Evolutionary conservation across 2,888 invertebrate species (phyloP), one percentile per base, ranked within the genome.

Genomic region (Scotopteryx bipunctaria): DNA sequence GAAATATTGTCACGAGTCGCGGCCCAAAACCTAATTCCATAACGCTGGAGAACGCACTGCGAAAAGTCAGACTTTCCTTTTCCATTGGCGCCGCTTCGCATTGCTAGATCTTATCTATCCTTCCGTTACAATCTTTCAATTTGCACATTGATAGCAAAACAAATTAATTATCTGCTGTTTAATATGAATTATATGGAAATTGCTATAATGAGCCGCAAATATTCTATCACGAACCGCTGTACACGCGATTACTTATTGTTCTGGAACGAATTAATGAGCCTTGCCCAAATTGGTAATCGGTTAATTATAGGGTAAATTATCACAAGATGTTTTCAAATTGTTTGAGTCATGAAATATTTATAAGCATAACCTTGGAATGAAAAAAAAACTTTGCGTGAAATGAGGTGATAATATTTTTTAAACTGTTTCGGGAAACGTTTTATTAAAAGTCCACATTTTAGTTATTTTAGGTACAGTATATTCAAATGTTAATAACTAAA

Each of bases 251-350:
- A 9, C 32, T 33, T 44, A 40, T 35, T 48, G 35, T 44, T 43
- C 48, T 54, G 47, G 48, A 40, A 44, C 38, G 32, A 47, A 43
- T 29, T 33, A 40, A 46, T 23, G 41, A 42, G 31, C 37, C 37
- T 27, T 43, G 25, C 38, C 37, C 15, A 33, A 52, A 47, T 33
- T 37, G 19, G 25, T 43, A 21, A 45, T 47, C 37, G 23, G 15
- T 53, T 14, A 38, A 35, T 21, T 48, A 14, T 29, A 13, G 32
- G 14, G 14, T 25, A 25, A 40, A 37, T 33, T 8, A 27, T 21
- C 5, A 48, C 23, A 42, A 9, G 25, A 15, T 23, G 16, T 17
- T 17, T 33, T 27, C 16, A 17, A 35, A 44, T 40, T 13, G 13
- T 16, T 44, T 32, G 5, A 19, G 13, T 25, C 38, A 27, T 25